Conservation (phyloP, 2,113 vertebrate species). For the Lepus americanus region DNA sequence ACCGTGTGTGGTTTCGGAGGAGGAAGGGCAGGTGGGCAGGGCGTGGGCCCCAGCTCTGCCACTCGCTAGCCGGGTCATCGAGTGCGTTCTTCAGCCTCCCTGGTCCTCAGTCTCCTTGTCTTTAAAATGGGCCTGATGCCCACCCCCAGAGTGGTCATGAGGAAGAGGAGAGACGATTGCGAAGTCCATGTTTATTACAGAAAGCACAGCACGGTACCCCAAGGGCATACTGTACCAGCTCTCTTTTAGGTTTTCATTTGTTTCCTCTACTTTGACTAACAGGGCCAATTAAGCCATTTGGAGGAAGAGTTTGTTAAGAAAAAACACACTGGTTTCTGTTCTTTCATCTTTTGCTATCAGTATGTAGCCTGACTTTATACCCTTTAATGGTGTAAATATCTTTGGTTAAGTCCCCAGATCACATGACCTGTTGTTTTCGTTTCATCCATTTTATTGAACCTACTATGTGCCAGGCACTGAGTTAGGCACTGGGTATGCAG, state of each 20-base stretch:
- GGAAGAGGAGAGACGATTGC: background rate
- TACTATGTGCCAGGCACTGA: background rate
- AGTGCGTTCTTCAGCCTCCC: background rate
- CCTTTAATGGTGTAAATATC: background rate
- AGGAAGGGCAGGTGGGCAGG: rapidly evolving
- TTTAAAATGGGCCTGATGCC: background rate
- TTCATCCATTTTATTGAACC: background rate
- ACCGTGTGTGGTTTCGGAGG: background rate
- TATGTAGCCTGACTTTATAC: background rate
- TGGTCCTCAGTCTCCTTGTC: background rate
- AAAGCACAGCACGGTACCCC: background rate
- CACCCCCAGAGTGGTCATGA: no score
- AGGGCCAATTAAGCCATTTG: background rate
- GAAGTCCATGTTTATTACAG: rapidly evolving
- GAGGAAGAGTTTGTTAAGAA: background rate
- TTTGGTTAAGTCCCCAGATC: background rate
- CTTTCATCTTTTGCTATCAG: background rate
- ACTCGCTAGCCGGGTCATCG: rapidly evolving
- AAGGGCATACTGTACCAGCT: background rate
- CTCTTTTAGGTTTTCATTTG: background rate
- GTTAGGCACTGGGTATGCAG: background rate
- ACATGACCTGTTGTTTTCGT: background rate
- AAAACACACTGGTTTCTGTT: background rate
- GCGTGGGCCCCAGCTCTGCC: background rate
- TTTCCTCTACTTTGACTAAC: background rate